These are phyloP conservation scores for Motacilla tschutschensis DNA, from an alignment of 2,113 vertebrate genomes.

Conservation along the genomic window DNA sequence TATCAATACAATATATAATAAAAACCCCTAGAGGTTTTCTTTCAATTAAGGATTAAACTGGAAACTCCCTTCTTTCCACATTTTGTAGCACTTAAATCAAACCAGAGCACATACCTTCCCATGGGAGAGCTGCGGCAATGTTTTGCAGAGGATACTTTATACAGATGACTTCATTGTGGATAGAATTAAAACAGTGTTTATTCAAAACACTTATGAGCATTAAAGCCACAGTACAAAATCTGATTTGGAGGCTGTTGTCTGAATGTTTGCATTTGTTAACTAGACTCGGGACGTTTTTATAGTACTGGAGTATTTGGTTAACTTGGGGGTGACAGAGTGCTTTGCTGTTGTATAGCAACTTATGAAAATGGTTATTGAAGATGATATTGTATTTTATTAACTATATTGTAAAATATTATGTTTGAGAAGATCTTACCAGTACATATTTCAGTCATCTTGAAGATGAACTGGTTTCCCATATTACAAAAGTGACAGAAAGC, in stretches of 20 bases:
- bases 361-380: neutral
- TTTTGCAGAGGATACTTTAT: neutral
- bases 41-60: neutral
- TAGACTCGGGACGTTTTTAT: neutral
- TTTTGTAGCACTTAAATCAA: neutral
- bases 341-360: neutral
- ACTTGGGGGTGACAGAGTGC: neutral
- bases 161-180: neutral
- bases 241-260: neutral
- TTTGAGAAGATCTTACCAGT: neutral
- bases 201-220: neutral
- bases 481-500: neutral
- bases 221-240: neutral
- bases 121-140: neutral
- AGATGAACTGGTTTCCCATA: neutral
- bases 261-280: neutral
- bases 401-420: neutral
- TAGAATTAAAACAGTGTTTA: neutral
- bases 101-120: neutral
- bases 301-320: neutral
- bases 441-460: neutral
- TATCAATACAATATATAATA: neutral
- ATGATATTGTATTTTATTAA: neutral
- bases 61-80: neutral
- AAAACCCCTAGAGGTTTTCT: neutral